phyloP scores from a whole-genome alignment of 2,888 invertebrate genomes.

The Scrobipalpa costella region DNA sequence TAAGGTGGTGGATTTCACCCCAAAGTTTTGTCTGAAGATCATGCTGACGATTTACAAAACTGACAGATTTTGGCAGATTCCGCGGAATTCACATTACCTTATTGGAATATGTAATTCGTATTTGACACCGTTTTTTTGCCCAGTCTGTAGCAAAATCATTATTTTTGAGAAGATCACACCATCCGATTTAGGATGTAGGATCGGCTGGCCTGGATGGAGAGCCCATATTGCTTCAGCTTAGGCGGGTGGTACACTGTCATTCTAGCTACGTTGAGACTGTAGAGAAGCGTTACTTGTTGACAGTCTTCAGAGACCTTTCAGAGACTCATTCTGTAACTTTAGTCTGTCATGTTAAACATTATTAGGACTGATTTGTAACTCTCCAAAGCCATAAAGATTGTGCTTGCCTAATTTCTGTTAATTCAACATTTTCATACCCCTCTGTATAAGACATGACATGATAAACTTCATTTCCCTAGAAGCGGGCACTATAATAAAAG shows the following conservation, averaged over 20 bases:
- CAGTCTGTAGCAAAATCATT: too few relatives aligned
- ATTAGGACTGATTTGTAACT: neutral
- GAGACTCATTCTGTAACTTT: neutral
- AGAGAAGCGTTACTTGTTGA: constrained; percentile 2
- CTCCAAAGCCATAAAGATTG: neutral
- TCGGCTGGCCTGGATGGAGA: neutral
- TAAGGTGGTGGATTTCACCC: too few relatives aligned
- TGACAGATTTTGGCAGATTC: too few relatives aligned
- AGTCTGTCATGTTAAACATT: neutral
- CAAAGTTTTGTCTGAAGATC: too few relatives aligned
- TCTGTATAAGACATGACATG: neutral
- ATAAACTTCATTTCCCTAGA: neutral
- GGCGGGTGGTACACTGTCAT: constrained; percentile 8
- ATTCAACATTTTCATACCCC: neutral
- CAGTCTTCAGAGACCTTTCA: neutral
- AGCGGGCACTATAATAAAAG: neutral
- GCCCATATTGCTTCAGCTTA: constrained; percentile 1
- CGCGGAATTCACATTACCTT: too few relatives aligned
- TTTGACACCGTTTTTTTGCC: too few relatives aligned
- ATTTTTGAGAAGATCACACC: too few relatives aligned
- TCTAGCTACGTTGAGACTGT: neutral
- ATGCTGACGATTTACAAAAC: too few relatives aligned
- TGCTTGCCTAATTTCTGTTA: neutral
- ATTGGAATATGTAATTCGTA: too few relatives aligned
- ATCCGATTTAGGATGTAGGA: too few relatives aligned